Percentiles rank a stretch among this genome's conserved stretches.
Evolutionary conservation across 2,888 invertebrate species (phyloP).

Genomic region (Temnothorax unifasciatus): DNA sequence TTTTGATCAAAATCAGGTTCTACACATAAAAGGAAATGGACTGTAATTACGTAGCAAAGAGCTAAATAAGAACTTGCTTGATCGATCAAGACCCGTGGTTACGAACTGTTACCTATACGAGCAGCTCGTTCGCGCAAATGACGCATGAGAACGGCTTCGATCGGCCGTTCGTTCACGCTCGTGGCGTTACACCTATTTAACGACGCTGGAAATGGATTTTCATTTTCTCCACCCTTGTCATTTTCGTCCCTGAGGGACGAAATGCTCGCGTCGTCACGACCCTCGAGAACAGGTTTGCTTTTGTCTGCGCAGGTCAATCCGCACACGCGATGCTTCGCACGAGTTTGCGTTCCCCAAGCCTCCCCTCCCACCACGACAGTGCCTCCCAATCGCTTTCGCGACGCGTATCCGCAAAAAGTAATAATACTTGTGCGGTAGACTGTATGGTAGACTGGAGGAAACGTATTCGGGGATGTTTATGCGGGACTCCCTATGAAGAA

Average conservation of each 20-base stretch:
- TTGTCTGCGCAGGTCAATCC: conserved; percentile 24
- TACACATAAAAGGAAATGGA: background rate
- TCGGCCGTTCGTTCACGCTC: background rate
- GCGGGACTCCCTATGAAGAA: background rate
- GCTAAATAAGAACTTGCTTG: conserved; percentile 9
- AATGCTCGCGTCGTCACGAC: background rate
- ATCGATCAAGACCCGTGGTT: background rate
- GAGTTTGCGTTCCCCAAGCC: background rate
- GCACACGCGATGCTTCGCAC: background rate
- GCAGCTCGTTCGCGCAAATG: background rate
- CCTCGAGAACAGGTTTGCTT: background rate
- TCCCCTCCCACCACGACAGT: background rate
- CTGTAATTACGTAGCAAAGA: conserved; percentile 9
- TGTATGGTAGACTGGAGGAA: background rate
- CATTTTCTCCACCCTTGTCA: conserved; percentile 40
- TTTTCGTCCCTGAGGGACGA: conserved; percentile 36
- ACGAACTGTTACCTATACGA: background rate
- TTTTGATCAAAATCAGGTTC: conserved; percentile 4
- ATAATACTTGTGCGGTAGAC: background rate
- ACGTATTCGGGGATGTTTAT: background rate
- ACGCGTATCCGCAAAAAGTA: background rate
- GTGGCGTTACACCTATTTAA: conserved; percentile 1
- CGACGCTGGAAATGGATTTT: conserved; percentile 45
- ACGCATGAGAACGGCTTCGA: conserved; percentile 19
- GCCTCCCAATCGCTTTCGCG: background rate